Conservation (phyloP, 1,140 invertebrate genomes). For the Polypedilum pembai region DNA sequence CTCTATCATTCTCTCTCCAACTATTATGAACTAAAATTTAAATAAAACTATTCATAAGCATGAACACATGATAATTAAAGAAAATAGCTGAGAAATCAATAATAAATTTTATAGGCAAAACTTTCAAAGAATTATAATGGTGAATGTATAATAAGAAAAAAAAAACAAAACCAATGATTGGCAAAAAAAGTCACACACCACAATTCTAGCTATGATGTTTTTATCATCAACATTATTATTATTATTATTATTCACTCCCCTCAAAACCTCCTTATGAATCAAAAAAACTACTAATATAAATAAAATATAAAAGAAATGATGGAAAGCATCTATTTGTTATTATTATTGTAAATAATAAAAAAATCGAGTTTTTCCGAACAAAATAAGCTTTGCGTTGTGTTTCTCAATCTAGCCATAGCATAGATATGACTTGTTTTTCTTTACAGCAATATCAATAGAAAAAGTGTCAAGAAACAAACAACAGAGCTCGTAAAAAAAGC, state of each 20-base stretch:
- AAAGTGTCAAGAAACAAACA: neutral
- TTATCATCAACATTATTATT: slow-evolving; percentile 12
- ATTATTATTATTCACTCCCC: neutral
- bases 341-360: slow-evolving; percentile 28
- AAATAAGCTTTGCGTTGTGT: slow-evolving; percentile 22
- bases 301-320: neutral
- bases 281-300: too few species aligned
- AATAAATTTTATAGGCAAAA: too few species aligned
- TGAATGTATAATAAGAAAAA: neutral
- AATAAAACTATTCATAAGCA: too few species aligned
- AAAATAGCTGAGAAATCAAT: too few species aligned
- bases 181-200: neutral
- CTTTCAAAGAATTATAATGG: too few species aligned
- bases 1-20: too few species aligned
- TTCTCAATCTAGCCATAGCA: neutral
- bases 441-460: neutral
- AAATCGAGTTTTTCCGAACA: slow-evolving; percentile 22
- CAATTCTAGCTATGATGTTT: neutral
- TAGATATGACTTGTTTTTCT: neutral
- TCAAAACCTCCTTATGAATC: neutral
- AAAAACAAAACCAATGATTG: slow-evolving; percentile 1
- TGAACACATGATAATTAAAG: too few species aligned
- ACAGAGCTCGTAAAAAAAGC: neutral
- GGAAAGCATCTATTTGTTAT: slow-evolving; percentile 23
- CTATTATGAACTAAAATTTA: too few species aligned